Base-by-base conservation (phyloP, 2,888 invertebrate species). In the Drosophila mayaguana region DNA sequence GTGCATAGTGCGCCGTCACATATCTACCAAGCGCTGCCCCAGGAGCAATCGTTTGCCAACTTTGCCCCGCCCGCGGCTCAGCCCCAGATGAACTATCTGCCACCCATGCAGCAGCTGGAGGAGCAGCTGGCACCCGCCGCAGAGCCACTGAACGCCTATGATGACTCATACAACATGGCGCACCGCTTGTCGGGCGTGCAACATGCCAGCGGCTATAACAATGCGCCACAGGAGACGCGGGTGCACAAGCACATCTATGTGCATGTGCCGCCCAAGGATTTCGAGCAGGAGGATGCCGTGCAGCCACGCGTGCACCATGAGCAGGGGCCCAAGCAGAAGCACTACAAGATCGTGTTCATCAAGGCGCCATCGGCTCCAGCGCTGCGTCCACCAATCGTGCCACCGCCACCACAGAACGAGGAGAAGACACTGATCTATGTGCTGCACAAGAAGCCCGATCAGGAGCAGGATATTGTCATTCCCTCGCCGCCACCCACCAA, bases 301-400 rank as follows among this genome's bases (percentile, higher is more conserved):
- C 83, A 82, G 73, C 88, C 91, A 18, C 91, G 89, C 36, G 88
- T 92, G 2, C 90, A 80, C 18, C 90, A 91, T 42, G 88, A 94
- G 65, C 78, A 90, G 3, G 92, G 93, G 28, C 95, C 96, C 80
- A 95, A 97, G 64, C 97, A 97, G 93, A 97, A 97, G 90, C 97
- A 97, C 93, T 97, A 97, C 95, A 97, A 97, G 93, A 97, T 97
- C 92, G 97, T 97, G 93, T 97, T 97, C 95, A 97, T 97, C 94
- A 97, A 97, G 94, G 97, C 97, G 56, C 97, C 97, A 81, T 95
- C 96, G 81, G 95, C 96, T 60, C 96, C 96, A 46, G 94, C 96
- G 59, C 96, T 96, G 53, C 95, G 96, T 71, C 95, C 95, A 0
- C 97, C 97, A 78, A 94, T 96, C 75, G 96, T 97, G 80, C 96